Evolutionary conservation across 1,140 invertebrate species (phyloP).

Genomic region (Vollenhovia emeryi): DNA sequence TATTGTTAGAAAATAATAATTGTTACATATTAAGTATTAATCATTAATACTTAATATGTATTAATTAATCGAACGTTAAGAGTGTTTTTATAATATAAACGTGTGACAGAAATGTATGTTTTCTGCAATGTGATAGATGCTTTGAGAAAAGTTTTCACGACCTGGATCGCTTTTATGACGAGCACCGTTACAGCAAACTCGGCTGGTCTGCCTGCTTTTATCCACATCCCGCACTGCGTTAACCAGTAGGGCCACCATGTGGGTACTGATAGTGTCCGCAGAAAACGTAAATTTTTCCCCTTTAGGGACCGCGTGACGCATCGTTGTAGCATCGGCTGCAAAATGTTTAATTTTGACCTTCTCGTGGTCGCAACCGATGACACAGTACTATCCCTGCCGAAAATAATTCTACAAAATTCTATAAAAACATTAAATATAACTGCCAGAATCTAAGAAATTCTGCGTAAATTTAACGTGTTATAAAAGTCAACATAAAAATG

Average conservation of each 20-base stretch:
- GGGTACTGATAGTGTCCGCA: conserved; percentile 46
- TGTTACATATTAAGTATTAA: neutral
- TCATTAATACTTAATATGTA: no score
- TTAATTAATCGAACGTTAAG: neutral
- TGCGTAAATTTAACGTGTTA: no score
- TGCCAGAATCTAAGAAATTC: no score
- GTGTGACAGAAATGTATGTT: conserved; percentile 1
- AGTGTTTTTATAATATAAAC: neutral
- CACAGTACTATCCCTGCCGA: neutral
- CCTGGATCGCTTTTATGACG: conserved; percentile 33
- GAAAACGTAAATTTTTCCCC: conserved; percentile 15
- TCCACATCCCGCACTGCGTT: conserved; percentile 39
- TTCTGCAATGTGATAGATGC: neutral
- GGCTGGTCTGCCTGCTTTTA: conserved; percentile 18
- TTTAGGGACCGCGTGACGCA: neutral
- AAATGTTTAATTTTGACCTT: neutral
- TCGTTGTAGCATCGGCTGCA: neutral
- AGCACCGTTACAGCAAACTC: conserved; percentile 42
- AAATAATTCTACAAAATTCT: no score
- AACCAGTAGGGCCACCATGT: conserved; percentile 30
- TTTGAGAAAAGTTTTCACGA: conserved; percentile 27
- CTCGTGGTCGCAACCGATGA: neutral
- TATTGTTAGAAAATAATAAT: neutral
- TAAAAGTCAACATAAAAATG: no score
- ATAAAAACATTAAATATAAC: no score